phyloP scores from a whole-genome alignment of 2,888 invertebrate genomes.

The Anarsia innoxiella region DNA sequence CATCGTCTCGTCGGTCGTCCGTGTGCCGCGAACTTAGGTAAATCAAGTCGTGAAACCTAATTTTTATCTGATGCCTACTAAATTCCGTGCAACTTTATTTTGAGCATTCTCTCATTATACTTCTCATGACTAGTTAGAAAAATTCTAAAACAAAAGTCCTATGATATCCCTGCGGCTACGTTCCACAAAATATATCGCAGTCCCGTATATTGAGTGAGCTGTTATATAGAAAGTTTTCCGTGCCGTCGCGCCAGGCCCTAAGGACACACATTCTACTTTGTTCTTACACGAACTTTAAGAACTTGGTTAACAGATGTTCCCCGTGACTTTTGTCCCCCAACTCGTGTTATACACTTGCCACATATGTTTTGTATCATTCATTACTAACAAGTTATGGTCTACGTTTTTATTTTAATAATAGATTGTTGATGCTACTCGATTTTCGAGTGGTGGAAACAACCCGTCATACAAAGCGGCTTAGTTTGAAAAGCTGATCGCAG shows the following conservation, averaged over 20 bases:
- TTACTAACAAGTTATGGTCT: no score
- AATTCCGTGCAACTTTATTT: no score
- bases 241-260: slow-evolving; percentile 35
- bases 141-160: neutral
- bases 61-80: no score
- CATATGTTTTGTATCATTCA: no score
- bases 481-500: slow-evolving; percentile 23
- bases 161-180: slow-evolving; percentile 7
- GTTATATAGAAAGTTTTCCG: slow-evolving; percentile 51
- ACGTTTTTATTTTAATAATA: no score
- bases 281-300: slow-evolving; percentile 55
- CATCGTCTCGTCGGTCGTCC: no score
- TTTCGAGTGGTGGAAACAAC: no score
- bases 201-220: slow-evolving; percentile 40
- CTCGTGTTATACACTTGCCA: slow-evolving; percentile 29
- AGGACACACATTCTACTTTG: slow-evolving; percentile 58
- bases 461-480: slow-evolving; percentile 14
- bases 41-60: no score
- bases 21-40: no score
- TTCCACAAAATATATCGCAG: slow-evolving; percentile 11
- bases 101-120: no score
- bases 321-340: slow-evolving; percentile 54
- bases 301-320: slow-evolving; percentile 65
- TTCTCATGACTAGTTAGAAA: neutral
- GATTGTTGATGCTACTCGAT: no score